phyloP scores from a whole-genome alignment of 2,113 vertebrate species.

The Polyodon spathula region DNA sequence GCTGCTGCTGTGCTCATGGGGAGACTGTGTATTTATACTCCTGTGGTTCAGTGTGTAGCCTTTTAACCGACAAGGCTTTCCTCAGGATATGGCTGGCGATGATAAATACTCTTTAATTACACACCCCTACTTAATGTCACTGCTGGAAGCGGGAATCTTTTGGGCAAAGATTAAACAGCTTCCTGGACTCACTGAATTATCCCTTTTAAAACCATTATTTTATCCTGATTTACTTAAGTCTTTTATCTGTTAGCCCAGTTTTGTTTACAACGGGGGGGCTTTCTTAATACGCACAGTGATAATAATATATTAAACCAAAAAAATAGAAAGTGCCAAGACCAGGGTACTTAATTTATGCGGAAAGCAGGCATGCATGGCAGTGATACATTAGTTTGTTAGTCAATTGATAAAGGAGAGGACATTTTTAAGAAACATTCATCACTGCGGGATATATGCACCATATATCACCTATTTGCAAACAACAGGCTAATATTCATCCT shows the following conservation, averaged over 20 bases:
- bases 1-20: no score
- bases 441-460: constrained; percentile 79
- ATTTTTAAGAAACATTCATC: constrained; percentile 95
- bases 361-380: constrained; percentile 81
- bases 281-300: constrained; percentile 67
- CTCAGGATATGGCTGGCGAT: constrained; percentile 12
- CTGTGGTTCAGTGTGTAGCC: constrained; percentile 6
- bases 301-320: constrained; percentile 45
- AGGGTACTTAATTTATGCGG: constrained; percentile 87
- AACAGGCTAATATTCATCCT: constrained; percentile 72
- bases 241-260: constrained; percentile 71
- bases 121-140: constrained; percentile 60
- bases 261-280: constrained; percentile 54
- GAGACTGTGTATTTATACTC: background rate
- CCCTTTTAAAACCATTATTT: constrained; percentile 76
- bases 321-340: constrained; percentile 37
- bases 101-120: constrained; percentile 71
- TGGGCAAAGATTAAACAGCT: constrained; percentile 66
- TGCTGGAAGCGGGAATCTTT: constrained; percentile 50
- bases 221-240: constrained; percentile 62
- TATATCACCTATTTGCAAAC: constrained; percentile 88
- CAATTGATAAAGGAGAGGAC: constrained; percentile 97
- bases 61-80: constrained; percentile 1
- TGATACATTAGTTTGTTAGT: constrained; percentile 94
- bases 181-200: constrained; percentile 62